Evolutionary conservation across 2,888 invertebrate species (phyloP), one percentile per base, ranked within the genome.

Genomic region (Itoplectis maculator): DNA sequence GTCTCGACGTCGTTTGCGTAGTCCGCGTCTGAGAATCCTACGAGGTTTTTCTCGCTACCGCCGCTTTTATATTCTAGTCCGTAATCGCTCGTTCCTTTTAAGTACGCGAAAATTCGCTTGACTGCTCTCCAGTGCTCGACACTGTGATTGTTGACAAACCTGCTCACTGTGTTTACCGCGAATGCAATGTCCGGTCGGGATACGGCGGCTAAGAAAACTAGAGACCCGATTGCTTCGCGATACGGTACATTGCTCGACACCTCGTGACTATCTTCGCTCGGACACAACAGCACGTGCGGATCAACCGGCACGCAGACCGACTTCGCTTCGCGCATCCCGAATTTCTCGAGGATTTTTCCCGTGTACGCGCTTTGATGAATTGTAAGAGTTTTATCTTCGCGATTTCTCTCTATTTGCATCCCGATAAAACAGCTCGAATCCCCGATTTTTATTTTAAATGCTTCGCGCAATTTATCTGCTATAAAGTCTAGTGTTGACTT

Each of bases 11-110:
- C 79, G 23, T 81, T 59, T 13, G 82, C 83, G 37, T 61, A 83
- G 73, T 85, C 85, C 9, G 83, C 73, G 49, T 85, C 83, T 6
- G 75, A 78, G 15, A 72, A 85, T 2, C 81, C 81, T 15, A 81
- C 13, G 8, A 81, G 56, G 11, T 59, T 2, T n/a, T 9, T 7
- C 18, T 68, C 61, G n/a, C 68, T 74, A 15, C 63, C 66, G 29
- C 69, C 49, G 9, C 72, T 56, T 73, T 4, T 35, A 35, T 84
- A 86, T 8, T 47, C 4, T 20, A 86, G 83, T 11, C 86, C 84
- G 15, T 72, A 51, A 4, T 80, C 37, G 0, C 20, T 4, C 0
- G 82, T 86, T 3, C 73, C 82, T 1, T 18, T 23, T 8, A 85
- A 42, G 51, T 84, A 84, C 4, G 49, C 8, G 4, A 80, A 42